Evolutionary conservation across 2,113 vertebrate genomes (phyloP).

Genomic region (Sclerurus mexicanus): DNA sequence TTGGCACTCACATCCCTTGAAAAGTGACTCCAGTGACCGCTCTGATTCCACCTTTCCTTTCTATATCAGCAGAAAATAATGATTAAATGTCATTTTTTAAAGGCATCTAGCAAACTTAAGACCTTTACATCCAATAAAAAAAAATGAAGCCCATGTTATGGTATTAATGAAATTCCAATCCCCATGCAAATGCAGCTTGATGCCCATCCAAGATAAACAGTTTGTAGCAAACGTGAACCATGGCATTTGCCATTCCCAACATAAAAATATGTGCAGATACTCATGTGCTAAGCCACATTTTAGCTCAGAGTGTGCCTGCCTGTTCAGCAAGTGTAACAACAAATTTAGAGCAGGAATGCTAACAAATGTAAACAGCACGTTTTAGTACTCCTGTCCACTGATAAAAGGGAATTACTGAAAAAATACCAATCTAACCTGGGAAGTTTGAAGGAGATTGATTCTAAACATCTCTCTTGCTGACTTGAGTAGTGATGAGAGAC

Average conservation of each 20-base stretch:
- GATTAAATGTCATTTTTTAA: background rate
- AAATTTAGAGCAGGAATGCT: background rate
- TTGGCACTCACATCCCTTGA: background rate
- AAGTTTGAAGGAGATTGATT: background rate
- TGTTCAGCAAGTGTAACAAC: background rate
- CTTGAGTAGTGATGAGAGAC: background rate
- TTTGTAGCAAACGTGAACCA: background rate
- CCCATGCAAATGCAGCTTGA: background rate
- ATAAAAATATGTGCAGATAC: background rate
- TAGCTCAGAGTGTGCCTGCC: background rate
- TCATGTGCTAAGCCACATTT: background rate
- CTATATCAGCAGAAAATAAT: background rate
- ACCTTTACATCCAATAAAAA: background rate
- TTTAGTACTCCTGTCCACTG: background rate
- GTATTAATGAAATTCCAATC: background rate
- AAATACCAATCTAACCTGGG: background rate
- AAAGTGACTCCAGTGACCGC: background rate
- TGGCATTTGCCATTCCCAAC: background rate
- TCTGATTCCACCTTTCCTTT: background rate
- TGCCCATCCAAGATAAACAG: background rate
- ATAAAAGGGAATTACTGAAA: background rate
- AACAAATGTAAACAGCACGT: background rate
- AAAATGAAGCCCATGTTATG: background rate
- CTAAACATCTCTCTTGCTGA: background rate
- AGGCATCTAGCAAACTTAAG: background rate